A percentile compares a stretch with the other conserved stretches of the same genome.
phyloP scores from a whole-genome alignment of 1,140 invertebrate genomes.

The Megathymus violae region DNA sequence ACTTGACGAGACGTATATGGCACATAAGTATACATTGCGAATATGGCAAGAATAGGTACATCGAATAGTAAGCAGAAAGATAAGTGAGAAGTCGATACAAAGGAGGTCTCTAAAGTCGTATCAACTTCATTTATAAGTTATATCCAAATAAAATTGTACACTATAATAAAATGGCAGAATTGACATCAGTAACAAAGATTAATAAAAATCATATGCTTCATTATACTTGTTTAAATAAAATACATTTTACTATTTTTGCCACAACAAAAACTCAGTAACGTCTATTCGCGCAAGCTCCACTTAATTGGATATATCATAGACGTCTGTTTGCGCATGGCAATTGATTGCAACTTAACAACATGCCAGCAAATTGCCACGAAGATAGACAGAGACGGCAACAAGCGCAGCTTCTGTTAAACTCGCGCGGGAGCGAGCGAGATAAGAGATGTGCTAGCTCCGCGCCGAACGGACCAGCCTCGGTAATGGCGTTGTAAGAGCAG shows the following conservation, averaged over 20 bases:
- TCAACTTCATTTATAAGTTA: too few relatives aligned
- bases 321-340: conserved; percentile 83
- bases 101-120: too few relatives aligned
- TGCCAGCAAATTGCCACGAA: conserved; percentile 74
- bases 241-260: neutral
- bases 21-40: too few relatives aligned
- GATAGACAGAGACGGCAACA: conserved; percentile 50
- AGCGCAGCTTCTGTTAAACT: neutral
- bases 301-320: conserved; percentile 84
- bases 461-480: conserved; percentile 34
- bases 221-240: too few relatives aligned
- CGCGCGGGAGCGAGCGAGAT: conserved; percentile 40
- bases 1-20: too few relatives aligned
- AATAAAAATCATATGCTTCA: too few relatives aligned
- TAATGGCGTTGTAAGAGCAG: conserved; percentile 61
- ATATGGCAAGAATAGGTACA: too few relatives aligned
- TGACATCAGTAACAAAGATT: too few relatives aligned
- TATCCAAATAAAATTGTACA: too few relatives aligned
- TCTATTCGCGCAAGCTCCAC: conserved; percentile 47
- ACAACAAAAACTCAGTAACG: conserved; percentile 49
- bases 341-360: conserved; percentile 82
- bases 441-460: conserved; percentile 28
- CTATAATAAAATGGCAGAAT: too few relatives aligned
- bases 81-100: too few relatives aligned
- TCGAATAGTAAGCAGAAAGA: too few relatives aligned